Percentiles rank a stretch among this genome's conserved stretches.
Evolutionary conservation across 1,140 invertebrate species (phyloP).

Genomic region (Philopotamus ludificatus): DNA sequence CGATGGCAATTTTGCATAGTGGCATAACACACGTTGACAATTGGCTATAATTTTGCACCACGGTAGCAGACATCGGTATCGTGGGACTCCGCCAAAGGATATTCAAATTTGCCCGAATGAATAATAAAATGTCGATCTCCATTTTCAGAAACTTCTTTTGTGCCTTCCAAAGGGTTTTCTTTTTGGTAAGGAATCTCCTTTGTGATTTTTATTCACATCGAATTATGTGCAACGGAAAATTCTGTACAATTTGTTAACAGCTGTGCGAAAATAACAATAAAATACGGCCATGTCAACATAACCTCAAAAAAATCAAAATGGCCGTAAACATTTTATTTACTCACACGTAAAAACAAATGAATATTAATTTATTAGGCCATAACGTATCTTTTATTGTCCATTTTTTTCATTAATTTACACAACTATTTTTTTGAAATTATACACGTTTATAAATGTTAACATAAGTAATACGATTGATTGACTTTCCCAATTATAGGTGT

Average conservation of each 20-base stretch:
- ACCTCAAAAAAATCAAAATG: too few species aligned
- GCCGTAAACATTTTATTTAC: too few species aligned
- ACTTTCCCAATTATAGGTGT: too few species aligned
- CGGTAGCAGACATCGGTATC: constrained; percentile 1
- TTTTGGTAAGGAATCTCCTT: constrained; percentile 11
- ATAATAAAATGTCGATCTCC: constrained; percentile 33
- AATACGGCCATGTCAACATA: too few species aligned
- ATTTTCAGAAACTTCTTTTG: neutral
- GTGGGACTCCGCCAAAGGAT: constrained; percentile 21
- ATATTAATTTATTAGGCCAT: neutral
- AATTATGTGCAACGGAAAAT: neutral
- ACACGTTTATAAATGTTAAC: too few species aligned
- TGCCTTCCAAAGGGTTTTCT: neutral
- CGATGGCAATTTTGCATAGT: too few species aligned
- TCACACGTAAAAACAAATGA: neutral
- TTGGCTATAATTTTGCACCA: constrained; percentile 12
- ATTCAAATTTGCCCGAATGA: constrained; percentile 34
- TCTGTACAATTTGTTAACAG: neutral
- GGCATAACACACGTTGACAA: constrained; percentile 8
- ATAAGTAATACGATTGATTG: too few species aligned
- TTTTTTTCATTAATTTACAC: too few species aligned
- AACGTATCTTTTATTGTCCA: neutral
- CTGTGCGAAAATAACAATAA: neutral
- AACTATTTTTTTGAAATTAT: too few species aligned
- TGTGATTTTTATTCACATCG: too few species aligned